Evolutionary conservation across 2,888 invertebrate genomes (phyloP).

Genomic region (Pelosia muscerda): DNA sequence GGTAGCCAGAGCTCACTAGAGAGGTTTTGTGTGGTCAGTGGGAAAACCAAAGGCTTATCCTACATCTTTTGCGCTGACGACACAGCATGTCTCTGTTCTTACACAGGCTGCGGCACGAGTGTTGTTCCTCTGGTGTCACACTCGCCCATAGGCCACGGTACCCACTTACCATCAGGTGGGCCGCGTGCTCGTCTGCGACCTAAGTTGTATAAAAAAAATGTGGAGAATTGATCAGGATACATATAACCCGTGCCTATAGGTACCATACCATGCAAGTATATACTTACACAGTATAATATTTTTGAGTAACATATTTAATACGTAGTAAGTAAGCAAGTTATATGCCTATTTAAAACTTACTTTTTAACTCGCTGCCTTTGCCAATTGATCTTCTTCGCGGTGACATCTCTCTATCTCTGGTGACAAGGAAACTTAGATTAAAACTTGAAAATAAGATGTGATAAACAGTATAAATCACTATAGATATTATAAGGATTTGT

Average conservation of each 20-base stretch:
- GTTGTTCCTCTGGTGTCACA: too few species aligned
- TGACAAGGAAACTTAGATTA: constrained; percentile 87
- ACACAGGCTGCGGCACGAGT: too few species aligned
- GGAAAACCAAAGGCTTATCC: too few species aligned
- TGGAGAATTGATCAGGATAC: too few species aligned
- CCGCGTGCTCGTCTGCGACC: too few species aligned
- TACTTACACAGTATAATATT: neutral
- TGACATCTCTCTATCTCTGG: constrained; percentile 89
- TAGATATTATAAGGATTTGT: neutral
- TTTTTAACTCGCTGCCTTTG: constrained; percentile 81
- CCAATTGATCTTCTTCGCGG: constrained; percentile 86
- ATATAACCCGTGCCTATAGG: neutral
- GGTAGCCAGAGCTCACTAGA: too few species aligned
- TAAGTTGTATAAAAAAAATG: too few species aligned
- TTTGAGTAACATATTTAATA: neutral
- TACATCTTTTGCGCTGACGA: too few species aligned
- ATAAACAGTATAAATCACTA: neutral
- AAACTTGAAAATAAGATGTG: constrained; percentile 46
- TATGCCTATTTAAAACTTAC: constrained; percentile 68
- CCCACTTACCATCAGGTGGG: too few species aligned
- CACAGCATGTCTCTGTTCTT: too few species aligned
- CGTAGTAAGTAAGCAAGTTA: constrained; percentile 17
- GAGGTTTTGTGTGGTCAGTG: too few species aligned
- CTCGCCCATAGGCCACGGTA: too few species aligned
- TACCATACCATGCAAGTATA: neutral